These are phyloP conservation scores for Eupristina koningsbergeri DNA, from an alignment of 1,140 invertebrate species.

Conservation along the genomic window DNA sequence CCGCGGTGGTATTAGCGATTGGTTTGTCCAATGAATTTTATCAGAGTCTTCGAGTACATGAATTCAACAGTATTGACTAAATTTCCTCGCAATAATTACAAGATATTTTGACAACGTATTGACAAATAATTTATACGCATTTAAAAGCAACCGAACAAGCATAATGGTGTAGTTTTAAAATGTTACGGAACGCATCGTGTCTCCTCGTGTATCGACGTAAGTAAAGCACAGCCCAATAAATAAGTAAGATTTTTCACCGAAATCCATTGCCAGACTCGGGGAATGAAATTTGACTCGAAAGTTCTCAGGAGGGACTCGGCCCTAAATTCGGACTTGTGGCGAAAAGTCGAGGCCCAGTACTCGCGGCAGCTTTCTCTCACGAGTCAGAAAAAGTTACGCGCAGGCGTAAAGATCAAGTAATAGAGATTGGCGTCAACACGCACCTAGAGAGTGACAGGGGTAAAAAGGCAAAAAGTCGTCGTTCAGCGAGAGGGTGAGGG, in stretches of 20 bases:
- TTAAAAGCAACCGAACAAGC: neutral
- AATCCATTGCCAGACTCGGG: neutral
- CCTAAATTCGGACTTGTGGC: neutral
- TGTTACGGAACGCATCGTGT: neutral
- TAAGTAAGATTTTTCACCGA: neutral
- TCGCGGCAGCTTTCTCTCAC: conserved; percentile 16
- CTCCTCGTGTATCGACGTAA: conserved; percentile 5
- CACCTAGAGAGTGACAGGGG: conserved; percentile 47
- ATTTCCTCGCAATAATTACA: neutral
- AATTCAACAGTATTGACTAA: neutral
- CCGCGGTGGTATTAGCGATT: neutral
- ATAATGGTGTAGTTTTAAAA: neutral
- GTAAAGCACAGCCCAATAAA: neutral
- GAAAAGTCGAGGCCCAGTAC: neutral
- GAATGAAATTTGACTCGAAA: neutral
- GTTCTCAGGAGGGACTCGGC: neutral
- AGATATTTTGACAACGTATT: neutral
- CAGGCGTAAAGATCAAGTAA: neutral
- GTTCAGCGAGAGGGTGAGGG: neutral
- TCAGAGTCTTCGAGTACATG: neutral
- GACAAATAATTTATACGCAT: neutral
- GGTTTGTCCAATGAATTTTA: neutral
- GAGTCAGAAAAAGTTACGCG: neutral
- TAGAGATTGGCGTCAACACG: conserved; percentile 10
- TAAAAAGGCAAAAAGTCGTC: conserved; percentile 44